Conservation (phyloP, 1,140 invertebrate genomes). For the Sminthurinus signatus region DNA sequence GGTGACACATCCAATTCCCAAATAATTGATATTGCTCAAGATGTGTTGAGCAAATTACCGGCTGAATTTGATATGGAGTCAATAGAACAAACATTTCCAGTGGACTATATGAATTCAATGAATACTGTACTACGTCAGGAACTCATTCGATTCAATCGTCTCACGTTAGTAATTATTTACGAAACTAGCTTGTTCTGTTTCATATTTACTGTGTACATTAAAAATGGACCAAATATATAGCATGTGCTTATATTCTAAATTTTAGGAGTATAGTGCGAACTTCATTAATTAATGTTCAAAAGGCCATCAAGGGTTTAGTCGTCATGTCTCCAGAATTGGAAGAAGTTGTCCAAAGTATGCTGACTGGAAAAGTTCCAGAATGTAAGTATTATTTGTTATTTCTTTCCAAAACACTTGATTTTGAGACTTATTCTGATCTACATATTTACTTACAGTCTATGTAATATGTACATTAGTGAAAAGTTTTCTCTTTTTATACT, state of each 20-base stretch:
- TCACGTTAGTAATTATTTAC: too few relatives aligned
- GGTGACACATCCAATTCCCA: not conserved
- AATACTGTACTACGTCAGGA: conserved; percentile 87
- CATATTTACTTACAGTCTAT: too few relatives aligned
- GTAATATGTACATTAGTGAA: too few relatives aligned
- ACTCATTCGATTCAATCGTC: conserved; percentile 74
- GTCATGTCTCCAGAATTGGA: conserved; percentile 81
- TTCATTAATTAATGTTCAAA: conserved; percentile 60
- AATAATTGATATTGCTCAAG: conserved; percentile 12
- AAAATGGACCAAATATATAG: too few relatives aligned
- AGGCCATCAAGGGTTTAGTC: conserved; percentile 77
- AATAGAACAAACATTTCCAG: conserved; percentile 54
- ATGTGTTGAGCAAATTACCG: conserved; percentile 49
- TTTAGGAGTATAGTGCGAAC: too few relatives aligned
- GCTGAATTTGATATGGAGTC: conserved; percentile 48
- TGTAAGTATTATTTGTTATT: too few relatives aligned
- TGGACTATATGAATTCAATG: conserved; percentile 82
- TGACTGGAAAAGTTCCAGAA: conserved; percentile 75
- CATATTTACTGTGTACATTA: too few relatives aligned
- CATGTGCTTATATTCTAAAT: too few relatives aligned
- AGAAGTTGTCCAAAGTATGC: conserved; percentile 67
- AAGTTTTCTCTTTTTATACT: too few relatives aligned
- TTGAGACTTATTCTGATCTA: too few relatives aligned
- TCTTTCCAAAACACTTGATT: too few relatives aligned
- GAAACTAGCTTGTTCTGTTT: too few relatives aligned